Base-by-base conservation (phyloP, 2,797 vertebrate species). In the Tenualosa thibaudeaui region DNA sequence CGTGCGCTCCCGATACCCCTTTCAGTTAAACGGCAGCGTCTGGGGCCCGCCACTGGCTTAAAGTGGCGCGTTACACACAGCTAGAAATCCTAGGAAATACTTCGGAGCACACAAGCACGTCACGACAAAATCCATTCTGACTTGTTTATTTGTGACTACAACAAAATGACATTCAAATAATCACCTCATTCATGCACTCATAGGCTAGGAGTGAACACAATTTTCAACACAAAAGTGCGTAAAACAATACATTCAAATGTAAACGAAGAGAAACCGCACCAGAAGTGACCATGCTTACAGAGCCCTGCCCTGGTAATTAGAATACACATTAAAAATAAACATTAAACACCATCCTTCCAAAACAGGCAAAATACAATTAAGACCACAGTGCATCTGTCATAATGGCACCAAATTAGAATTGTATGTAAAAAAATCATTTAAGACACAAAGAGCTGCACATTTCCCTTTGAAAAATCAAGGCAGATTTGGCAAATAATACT, bases 1-100 rank as follows among this genome's bases (percentile, higher is more conserved):
- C 87, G 81, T 84, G 84, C 58, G 81, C 17, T 68, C 71, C 40
- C 5, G 37, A 78, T 78, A 78, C 40, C 71, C 37, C 37, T 22
- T 78, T 78, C 71, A 78, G 15, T 78, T 46, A 13, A 78, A 78
- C 68, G 43, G 31, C 40, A 78, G 71, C 37, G 71, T 19, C 40
- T 78, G 71, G 71, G 40, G 5, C 15, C 19, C 31, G 65, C 37
- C 31, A 40, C n/a, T 71, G 71, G 71, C 71, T 31, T n/a, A 43
- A 78, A 46, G 71, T 19, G 12, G 37, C 2, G 51, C 37, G 37
- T 5, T 26, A 37, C 10, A 43, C 40, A 78, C 40, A 78, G 1
- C 40, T 40, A 75, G 68, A 31, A 56, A 56, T 56, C 54, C 19
- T 22, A 19, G 53, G 15, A 56, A 51, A 71, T 71, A 17, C 10